phyloP scores from a whole-genome alignment of 2,888 invertebrate genomes.

The Beris morrisii region DNA sequence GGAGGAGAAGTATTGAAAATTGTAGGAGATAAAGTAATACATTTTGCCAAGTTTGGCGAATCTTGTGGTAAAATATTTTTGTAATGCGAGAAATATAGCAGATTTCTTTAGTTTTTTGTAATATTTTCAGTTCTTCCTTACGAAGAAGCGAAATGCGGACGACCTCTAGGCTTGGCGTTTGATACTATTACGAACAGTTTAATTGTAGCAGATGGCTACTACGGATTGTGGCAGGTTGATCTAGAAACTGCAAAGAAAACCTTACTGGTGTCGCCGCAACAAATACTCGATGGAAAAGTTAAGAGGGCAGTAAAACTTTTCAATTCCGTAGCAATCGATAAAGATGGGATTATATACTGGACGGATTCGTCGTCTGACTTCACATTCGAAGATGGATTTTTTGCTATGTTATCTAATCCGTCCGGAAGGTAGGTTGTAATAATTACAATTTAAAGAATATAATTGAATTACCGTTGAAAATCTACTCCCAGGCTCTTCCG shows the following conservation, averaged over 20 bases:
- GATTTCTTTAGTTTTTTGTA: background rate
- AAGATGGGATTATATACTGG: conserved; percentile 86
- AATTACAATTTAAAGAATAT: background rate
- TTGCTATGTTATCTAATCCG: conserved; percentile 69
- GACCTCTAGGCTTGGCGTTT: conserved; percentile 85
- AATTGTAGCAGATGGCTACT: conserved; percentile 84
- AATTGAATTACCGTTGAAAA: background rate
- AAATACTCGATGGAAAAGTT: conserved; percentile 67
- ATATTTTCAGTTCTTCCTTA: conserved; percentile 63
- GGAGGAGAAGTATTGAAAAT: conserved; percentile 81
- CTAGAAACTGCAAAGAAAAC: conserved; percentile 70
- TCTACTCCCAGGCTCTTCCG: conserved; percentile 68
- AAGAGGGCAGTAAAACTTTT: conserved; percentile 64
- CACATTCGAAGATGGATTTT: conserved; percentile 69
- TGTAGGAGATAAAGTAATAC: conserved; percentile 67
- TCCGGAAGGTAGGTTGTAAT: conserved; percentile 72
- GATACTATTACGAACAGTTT: conserved; percentile 69
- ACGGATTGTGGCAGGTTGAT: conserved; percentile 85
- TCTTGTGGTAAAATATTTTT: conserved; percentile 64
- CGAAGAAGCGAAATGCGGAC: conserved; percentile 84
- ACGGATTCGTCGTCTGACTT: conserved; percentile 81
- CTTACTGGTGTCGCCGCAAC: conserved; percentile 66
- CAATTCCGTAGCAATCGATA: conserved; percentile 75
- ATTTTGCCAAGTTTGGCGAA: conserved; percentile 73
- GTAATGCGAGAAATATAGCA: background rate